Evolutionary conservation across 2,113 vertebrate genomes (phyloP).

Genomic region (Oryzias curvinotus): DNA sequence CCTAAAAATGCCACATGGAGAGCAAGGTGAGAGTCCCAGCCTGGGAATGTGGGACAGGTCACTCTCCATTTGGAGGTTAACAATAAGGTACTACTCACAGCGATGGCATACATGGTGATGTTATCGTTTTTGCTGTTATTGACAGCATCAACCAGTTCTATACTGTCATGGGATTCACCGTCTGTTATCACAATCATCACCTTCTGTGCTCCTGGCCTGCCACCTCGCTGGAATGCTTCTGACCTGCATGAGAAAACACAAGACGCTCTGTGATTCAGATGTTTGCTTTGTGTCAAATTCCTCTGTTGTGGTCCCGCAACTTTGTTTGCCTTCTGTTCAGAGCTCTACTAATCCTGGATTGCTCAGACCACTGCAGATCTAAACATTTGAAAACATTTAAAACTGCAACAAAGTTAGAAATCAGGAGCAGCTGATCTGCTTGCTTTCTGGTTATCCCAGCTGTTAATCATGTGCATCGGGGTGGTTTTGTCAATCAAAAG

Average conservation of each 20-base stretch:
- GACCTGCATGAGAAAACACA: slow-evolving; percentile 36
- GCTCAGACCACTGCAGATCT: no score
- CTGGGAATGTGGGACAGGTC: not conserved
- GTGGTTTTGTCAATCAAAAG: no score
- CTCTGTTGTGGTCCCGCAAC: no score
- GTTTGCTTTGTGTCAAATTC: not conserved
- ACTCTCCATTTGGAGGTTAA: not conserved
- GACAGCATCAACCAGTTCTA: slow-evolving; percentile 86
- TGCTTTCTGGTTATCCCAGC: no score
- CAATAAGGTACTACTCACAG: slow-evolving; percentile 79
- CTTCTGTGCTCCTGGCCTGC: slow-evolving; percentile 89
- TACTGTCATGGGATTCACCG: slow-evolving; percentile 95
- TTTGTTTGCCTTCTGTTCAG: no score
- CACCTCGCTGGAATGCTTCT: slow-evolving; percentile 88
- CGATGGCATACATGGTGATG: slow-evolving; percentile 93
- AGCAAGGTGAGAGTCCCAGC: not conserved
- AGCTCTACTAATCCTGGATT: no score
- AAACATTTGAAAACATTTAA: no score
- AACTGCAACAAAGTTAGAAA: no score
- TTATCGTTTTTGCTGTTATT: slow-evolving; percentile 88
- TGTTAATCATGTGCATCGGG: no score
- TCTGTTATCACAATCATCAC: slow-evolving; percentile 99
- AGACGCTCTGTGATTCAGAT: not conserved
- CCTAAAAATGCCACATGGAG: slow-evolving; percentile 69
- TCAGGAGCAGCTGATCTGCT: no score